Conservation (phyloP, 2,113 vertebrate genomes). For the Romanogobio albipinnatus region DNA sequence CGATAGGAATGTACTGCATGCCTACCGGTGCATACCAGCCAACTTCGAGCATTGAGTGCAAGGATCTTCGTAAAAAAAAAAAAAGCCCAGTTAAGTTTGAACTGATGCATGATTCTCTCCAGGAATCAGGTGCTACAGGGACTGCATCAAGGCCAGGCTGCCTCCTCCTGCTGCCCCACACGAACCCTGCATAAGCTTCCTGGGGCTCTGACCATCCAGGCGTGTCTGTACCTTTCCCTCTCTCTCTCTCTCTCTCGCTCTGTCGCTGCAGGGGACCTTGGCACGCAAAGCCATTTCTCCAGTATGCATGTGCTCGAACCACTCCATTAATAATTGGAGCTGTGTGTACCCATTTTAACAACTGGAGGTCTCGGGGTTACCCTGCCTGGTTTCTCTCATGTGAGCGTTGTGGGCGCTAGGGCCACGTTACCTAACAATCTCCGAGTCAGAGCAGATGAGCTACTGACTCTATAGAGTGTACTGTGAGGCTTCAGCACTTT, state of each 20-base stretch:
- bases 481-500: slow-evolving; percentile 2
- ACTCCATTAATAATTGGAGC: neutral
- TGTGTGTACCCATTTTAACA: neutral
- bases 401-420: neutral
- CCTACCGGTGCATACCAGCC: too few relatives aligned
- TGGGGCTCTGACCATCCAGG: slow-evolving; percentile 29
- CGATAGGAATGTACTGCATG: too few relatives aligned
- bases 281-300: slow-evolving; percentile 3
- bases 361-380: neutral
- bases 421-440: neutral
- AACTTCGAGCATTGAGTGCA: neutral
- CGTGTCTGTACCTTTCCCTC: slow-evolving; percentile 30
- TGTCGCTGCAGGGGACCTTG: slow-evolving; percentile 10
- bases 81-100: neutral
- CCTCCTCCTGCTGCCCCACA: slow-evolving; percentile 14
- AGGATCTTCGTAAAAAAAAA: neutral
- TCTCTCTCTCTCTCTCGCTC: slow-evolving; percentile 12
- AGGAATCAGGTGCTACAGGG: slow-evolving; percentile 22
- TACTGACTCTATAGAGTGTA: neutral
- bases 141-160: slow-evolving; percentile 23
- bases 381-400: neutral
- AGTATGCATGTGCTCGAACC: slow-evolving; percentile 7
- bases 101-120: slow-evolving; percentile 16
- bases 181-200: slow-evolving; percentile 39
- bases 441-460: neutral